Percentiles rank a stretch among this genome's conserved stretches.
Conservation (phyloP, 2,888 invertebrate genomes). For the Tenthredo livida region DNA sequence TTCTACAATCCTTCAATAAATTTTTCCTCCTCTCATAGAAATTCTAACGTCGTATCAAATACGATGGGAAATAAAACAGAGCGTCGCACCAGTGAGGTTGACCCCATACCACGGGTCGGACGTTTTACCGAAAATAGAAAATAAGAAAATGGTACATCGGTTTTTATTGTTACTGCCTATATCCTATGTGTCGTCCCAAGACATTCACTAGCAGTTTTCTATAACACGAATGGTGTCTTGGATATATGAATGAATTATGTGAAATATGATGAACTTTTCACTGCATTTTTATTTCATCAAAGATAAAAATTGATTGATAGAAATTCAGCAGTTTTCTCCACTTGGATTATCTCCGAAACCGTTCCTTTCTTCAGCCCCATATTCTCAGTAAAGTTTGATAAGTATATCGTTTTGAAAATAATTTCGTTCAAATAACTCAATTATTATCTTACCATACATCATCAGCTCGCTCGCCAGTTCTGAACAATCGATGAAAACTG, state of each 20-base stretch:
- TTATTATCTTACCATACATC: no score
- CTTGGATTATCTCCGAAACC: background rate
- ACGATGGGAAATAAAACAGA: background rate
- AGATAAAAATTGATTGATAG: background rate
- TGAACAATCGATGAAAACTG: background rate
- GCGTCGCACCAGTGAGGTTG: background rate
- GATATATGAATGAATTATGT: background rate
- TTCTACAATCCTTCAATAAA: background rate
- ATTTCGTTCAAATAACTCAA: background rate
- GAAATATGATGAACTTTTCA: background rate
- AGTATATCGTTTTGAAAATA: background rate
- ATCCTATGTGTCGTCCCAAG: background rate
- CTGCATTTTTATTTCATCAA: background rate
- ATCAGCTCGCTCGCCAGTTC: no score
- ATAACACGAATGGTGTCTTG: background rate
- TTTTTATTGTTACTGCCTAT: background rate
- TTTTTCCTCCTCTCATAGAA: background rate
- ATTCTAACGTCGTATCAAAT: slow-evolving; percentile 12
- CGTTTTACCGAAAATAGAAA: background rate
- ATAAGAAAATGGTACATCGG: background rate
- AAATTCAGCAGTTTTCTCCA: background rate
- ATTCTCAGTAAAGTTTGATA: background rate
- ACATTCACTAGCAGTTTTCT: background rate
- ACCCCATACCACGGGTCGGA: background rate
- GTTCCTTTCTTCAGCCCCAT: background rate